These are phyloP conservation scores for Cryptomyrus ogoouensis DNA, from an alignment of 2,113 vertebrate genomes.

Conservation along the genomic window DNA sequence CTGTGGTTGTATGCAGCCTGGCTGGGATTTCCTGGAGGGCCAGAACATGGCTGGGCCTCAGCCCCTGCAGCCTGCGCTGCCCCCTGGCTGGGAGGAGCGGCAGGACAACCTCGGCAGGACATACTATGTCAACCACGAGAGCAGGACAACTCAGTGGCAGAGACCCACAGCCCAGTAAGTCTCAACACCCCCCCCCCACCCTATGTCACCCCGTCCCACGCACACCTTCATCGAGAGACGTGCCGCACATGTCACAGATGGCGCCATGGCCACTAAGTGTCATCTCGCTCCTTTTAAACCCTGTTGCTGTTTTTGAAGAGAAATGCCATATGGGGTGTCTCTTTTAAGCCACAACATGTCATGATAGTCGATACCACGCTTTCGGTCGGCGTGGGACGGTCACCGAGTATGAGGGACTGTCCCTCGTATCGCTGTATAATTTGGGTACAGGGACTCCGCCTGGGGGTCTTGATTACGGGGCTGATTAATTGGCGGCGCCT, in stretches of 20 bases:
- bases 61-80: conserved; percentile 69
- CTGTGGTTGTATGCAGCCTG: conserved; percentile 60
- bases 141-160: conserved; percentile 86
- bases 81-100: conserved; percentile 92
- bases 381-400: not conserved
- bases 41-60: conserved; percentile 74
- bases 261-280: not conserved
- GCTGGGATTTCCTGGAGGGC: conserved; percentile 88
- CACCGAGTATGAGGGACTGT: not conserved
- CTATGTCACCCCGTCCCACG: not conserved
- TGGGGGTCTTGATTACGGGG: not conserved
- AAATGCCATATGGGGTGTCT: not conserved
- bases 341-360: not conserved
- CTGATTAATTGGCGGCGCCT: not conserved
- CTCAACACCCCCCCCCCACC: not conserved
- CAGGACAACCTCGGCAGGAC: conserved; percentile 93
- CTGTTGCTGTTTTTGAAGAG: not conserved
- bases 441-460: not conserved
- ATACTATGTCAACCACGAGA: conserved; percentile 88
- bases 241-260: not conserved
- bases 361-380: not conserved
- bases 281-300: not conserved
- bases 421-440: not conserved
- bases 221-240: not conserved
- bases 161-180: conserved; percentile 82